A percentile compares a stretch with the other conserved stretches of the same genome.
Evolutionary conservation across 2,888 invertebrate genomes (phyloP).

Genomic region (Rhimphoctona megacephalus): DNA sequence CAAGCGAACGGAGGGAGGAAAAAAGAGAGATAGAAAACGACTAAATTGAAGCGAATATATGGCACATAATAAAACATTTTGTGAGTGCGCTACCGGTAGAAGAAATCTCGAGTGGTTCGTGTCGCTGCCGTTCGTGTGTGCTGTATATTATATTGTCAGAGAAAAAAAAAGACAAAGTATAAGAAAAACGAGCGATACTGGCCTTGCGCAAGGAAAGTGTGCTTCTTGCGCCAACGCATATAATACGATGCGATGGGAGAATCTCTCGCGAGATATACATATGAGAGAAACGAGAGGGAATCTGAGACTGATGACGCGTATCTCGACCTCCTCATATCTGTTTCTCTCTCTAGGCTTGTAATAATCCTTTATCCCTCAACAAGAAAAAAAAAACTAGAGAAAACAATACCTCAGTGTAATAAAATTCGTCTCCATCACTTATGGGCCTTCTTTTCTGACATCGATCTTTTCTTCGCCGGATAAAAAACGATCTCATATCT

Average conservation of each 20-base stretch:
- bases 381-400: not conserved
- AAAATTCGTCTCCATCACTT: not conserved
- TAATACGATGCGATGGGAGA: conserved; percentile 70
- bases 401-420: not conserved
- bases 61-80: conserved; percentile 30
- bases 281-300: conserved; percentile 53
- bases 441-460: not conserved
- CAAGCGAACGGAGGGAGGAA: not conserved
- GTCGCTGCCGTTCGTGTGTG: conserved; percentile 2
- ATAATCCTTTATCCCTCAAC: conserved; percentile 25
- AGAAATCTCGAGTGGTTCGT: conserved; percentile 42
- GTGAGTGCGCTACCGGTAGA: conserved; percentile 36
- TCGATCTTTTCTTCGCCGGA: not conserved
- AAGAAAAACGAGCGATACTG: conserved; percentile 43
- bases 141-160: conserved; percentile 37
- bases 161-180: conserved; percentile 10
- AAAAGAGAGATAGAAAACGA: not conserved
- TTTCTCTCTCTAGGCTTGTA: conserved; percentile 1
- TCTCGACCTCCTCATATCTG: conserved; percentile 35
- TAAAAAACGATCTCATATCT: not conserved
- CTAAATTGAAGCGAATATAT: not conserved
- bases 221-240: conserved; percentile 71
- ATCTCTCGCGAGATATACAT: conserved; percentile 45
- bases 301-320: conserved; percentile 50
- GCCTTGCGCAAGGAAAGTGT: conserved; percentile 73